Evolutionary conservation across 2,888 invertebrate species (phyloP).

Genomic region (Xanthorhoe designata): DNA sequence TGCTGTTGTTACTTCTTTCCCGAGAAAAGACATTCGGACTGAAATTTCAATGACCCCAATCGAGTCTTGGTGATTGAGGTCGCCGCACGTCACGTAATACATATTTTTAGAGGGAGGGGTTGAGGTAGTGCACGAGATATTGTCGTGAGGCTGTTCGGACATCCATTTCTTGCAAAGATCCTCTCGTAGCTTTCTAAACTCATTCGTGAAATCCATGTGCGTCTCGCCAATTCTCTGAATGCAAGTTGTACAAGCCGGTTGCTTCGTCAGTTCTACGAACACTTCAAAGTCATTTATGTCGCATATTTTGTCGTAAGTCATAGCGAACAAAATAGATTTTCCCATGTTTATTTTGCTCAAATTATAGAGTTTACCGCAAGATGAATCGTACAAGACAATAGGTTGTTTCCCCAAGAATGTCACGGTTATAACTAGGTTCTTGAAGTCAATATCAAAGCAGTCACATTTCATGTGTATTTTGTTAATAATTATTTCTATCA

Average conservation of each 20-base stretch:
- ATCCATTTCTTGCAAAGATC: constrained; percentile 75
- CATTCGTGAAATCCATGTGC: constrained; percentile 70
- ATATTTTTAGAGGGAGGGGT: constrained; percentile 73
- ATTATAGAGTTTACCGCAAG: constrained; percentile 71
- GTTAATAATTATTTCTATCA: constrained; percentile 77
- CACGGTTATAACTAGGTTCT: constrained; percentile 75
- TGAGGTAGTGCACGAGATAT: constrained; percentile 75
- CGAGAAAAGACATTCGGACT: constrained; percentile 76
- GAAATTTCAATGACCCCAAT: constrained; percentile 78
- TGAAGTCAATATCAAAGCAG: constrained; percentile 75
- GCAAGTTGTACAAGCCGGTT: constrained; percentile 75
- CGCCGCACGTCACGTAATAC: constrained; percentile 72
- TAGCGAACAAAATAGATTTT: constrained; percentile 77
- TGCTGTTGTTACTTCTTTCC: constrained; percentile 79
- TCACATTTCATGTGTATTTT: constrained; percentile 82
- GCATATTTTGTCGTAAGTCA: constrained; percentile 81
- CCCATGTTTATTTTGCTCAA: constrained; percentile 73
- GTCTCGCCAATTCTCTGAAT: constrained; percentile 75
- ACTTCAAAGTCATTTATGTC: constrained; percentile 70
- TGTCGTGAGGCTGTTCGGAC: constrained; percentile 71
- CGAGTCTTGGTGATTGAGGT: constrained; percentile 62
- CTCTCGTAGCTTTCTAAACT: constrained; percentile 66
- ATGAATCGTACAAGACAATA: constrained; percentile 71
- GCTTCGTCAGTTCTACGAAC: constrained; percentile 67
- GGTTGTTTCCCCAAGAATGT: constrained; percentile 75